These are phyloP conservation scores for Menidia menidia DNA, from an alignment of 2,797 vertebrate species.

Conservation along the genomic window DNA sequence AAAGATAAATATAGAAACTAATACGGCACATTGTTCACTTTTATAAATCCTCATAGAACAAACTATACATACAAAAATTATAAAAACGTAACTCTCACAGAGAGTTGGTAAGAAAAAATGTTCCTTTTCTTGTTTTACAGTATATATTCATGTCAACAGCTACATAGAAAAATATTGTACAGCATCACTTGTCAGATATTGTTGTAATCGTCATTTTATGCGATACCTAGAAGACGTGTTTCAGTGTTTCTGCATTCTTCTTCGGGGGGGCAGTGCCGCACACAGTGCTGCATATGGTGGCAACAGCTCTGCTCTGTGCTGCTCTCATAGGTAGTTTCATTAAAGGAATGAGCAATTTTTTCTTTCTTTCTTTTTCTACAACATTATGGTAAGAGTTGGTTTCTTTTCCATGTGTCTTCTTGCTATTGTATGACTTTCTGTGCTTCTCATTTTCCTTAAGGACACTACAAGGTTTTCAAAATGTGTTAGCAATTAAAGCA, in stretches of 20 bases:
- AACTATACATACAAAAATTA: constrained; percentile 16
- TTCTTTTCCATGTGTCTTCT: not conserved
- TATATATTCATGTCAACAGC: not conserved
- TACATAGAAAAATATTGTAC: not conserved
- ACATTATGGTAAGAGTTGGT: not conserved
- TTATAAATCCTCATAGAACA: not conserved
- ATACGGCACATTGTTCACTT: not conserved
- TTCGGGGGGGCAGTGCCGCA: no score
- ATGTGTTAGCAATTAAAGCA: constrained; percentile 3
- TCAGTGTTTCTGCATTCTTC: not conserved
- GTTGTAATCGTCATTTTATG: not conserved
- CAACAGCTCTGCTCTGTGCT: not conserved
- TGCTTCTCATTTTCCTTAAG: not conserved
- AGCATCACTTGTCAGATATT: not conserved
- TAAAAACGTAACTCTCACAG: constrained; percentile 44
- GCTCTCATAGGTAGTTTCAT: not conserved
- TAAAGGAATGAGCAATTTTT: not conserved
- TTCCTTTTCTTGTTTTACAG: not conserved
- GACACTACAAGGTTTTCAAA: not conserved
- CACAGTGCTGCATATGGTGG: no score
- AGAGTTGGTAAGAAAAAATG: constrained; percentile 21
- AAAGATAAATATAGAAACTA: constrained; percentile 16
- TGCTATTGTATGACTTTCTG: not conserved
- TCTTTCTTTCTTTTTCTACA: not conserved
- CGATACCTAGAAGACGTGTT: not conserved